A percentile compares a stretch with the other conserved stretches of the same genome.
Evolutionary conservation across 1,140 invertebrate species (phyloP).

Genomic region (Thaumatotibia leucotreta): DNA sequence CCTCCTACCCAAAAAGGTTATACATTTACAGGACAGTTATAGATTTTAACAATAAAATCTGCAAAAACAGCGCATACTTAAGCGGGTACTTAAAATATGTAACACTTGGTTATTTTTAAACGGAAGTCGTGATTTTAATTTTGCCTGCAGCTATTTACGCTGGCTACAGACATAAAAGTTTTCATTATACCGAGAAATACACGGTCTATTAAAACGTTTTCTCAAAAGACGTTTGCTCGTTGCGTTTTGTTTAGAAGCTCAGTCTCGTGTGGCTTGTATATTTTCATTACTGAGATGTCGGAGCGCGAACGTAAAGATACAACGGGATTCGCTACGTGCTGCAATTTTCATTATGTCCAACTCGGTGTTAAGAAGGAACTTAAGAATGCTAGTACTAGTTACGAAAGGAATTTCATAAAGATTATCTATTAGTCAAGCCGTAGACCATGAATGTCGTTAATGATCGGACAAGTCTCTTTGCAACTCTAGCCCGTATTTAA

Average conservation of each 20-base stretch:
- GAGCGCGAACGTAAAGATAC: neutral
- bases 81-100: too few species aligned
- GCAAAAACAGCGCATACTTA: too few species aligned
- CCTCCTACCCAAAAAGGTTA: too few species aligned
- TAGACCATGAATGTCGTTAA: too few species aligned
- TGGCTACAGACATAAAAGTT: neutral
- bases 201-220: neutral
- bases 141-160: neutral
- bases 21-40: too few species aligned
- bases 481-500: too few species aligned
- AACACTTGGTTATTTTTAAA: too few species aligned
- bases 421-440: too few species aligned
- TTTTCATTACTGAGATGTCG: neutral
- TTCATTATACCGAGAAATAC: neutral
- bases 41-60: too few species aligned
- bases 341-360: neutral
- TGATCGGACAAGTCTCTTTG: too few species aligned
- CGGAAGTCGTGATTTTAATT: too few species aligned
- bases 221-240: neutral
- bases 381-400: neutral
- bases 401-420: neutral
- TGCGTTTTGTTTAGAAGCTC: neutral
- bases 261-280: neutral
- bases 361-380: neutral
- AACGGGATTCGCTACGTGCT: neutral